Evolutionary conservation across 2,888 invertebrate species (phyloP).

Genomic region (Teleogryllus oceanicus): DNA sequence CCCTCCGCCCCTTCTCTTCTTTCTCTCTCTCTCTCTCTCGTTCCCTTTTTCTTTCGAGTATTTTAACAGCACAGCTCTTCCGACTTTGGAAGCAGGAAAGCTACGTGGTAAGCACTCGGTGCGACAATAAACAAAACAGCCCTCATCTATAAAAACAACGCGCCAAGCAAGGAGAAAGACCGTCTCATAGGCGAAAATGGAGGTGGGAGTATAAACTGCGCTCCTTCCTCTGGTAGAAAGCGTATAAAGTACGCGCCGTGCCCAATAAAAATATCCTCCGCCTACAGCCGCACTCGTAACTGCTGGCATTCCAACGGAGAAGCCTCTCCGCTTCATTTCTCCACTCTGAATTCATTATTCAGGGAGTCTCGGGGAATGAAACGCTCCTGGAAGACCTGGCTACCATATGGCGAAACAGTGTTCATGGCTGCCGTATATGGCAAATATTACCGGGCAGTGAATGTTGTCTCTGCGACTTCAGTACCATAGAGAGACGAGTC

Average conservation of each 20-base stretch:
- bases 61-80: not conserved
- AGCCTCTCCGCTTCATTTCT: not conserved
- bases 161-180: not conserved
- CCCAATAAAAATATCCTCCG: not conserved
- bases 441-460: no score
- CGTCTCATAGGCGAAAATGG: not conserved
- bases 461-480: no score
- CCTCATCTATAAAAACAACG: conserved; percentile 2
- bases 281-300: not conserved
- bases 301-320: not conserved
- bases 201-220: not conserved
- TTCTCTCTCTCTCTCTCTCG: no score
- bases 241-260: not conserved
- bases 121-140: conserved; percentile 8
- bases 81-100: not conserved
- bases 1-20: not conserved
- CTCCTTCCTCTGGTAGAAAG: not conserved
- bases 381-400: no score
- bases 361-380: not conserved
- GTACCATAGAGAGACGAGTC: no score
- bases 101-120: not conserved
- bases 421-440: no score
- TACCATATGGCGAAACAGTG: no score
- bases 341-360: conserved; percentile 8
- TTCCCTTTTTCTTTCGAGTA: not conserved